Percentiles rank a stretch among this genome's conserved stretches.
Conservation (phyloP, 2,113 vertebrate genomes). For the Zosterops borbonicus region DNA sequence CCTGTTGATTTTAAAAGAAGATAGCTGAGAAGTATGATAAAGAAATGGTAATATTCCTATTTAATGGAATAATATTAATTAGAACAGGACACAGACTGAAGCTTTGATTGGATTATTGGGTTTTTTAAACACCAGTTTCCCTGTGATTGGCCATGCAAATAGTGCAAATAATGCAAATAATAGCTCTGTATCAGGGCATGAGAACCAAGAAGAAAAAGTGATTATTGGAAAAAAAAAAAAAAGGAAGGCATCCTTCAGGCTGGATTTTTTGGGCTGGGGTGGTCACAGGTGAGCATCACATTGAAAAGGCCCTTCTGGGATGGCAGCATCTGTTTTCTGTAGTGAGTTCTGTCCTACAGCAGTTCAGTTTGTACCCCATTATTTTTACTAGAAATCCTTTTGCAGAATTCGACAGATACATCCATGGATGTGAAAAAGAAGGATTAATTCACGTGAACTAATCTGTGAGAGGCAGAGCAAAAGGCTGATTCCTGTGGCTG, state of each 20-base stretch:
- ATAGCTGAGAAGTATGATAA: background rate
- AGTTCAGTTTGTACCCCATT: background rate
- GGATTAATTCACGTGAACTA: background rate
- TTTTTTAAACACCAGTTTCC: background rate
- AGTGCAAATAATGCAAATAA: background rate
- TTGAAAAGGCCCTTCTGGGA: background rate
- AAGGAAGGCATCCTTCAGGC: background rate
- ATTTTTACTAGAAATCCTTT: background rate
- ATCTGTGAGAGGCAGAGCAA: background rate
- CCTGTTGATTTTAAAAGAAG: slow-evolving; percentile 18
- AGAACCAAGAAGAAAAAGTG: background rate
- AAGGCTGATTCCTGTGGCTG: background rate
- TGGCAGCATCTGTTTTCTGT: background rate
- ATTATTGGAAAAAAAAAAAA: background rate
- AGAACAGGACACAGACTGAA: background rate
- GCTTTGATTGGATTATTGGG: background rate
- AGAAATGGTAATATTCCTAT: background rate
- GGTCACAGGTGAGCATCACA: background rate
- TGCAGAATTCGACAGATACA: background rate
- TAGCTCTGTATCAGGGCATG: background rate
- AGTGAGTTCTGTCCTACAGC: background rate
- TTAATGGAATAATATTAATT: background rate
- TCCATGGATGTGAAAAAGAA: background rate
- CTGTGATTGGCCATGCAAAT: background rate
- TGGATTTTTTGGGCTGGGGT: background rate